Percentiles rank a stretch among this genome's conserved stretches.
phyloP scores from a whole-genome alignment of 1,140 invertebrate species.

The Papilio polytes region DNA sequence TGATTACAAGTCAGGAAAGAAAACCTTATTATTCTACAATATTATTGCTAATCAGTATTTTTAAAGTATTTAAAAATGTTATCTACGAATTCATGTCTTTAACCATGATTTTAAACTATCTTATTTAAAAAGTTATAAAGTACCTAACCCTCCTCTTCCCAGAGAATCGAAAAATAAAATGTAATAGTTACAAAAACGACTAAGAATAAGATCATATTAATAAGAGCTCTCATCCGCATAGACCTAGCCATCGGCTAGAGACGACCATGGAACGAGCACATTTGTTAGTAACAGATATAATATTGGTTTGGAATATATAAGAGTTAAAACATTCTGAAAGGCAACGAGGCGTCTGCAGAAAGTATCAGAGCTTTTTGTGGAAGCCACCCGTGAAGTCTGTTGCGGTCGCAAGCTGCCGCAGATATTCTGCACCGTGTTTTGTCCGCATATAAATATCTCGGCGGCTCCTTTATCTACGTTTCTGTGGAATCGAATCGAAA shows the following conservation, averaged over 20 bases:
- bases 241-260: too few species aligned
- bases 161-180: neutral
- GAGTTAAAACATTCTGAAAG: slow-evolving; percentile 27
- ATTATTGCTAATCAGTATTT: neutral
- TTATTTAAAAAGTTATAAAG: neutral
- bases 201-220: too few species aligned
- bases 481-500: slow-evolving; percentile 55
- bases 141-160: too few species aligned
- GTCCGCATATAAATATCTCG: slow-evolving; percentile 60
- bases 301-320: neutral
- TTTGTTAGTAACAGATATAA: neutral
- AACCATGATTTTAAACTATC: neutral
- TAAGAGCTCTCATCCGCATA: too few species aligned
- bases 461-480: slow-evolving; percentile 56
- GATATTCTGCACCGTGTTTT: slow-evolving; percentile 68
- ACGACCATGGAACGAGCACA: neutral
- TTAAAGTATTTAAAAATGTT: neutral
- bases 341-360: slow-evolving; percentile 42
- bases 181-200: neutral
- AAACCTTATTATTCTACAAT: neutral
- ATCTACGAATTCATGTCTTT: neutral
- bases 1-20: neutral
- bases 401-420: slow-evolving; percentile 50
- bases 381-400: slow-evolving; percentile 69
- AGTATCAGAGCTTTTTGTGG: slow-evolving; percentile 58